Conservation (phyloP, 2,888 invertebrate species). For the Nemoura dubitans region DNA sequence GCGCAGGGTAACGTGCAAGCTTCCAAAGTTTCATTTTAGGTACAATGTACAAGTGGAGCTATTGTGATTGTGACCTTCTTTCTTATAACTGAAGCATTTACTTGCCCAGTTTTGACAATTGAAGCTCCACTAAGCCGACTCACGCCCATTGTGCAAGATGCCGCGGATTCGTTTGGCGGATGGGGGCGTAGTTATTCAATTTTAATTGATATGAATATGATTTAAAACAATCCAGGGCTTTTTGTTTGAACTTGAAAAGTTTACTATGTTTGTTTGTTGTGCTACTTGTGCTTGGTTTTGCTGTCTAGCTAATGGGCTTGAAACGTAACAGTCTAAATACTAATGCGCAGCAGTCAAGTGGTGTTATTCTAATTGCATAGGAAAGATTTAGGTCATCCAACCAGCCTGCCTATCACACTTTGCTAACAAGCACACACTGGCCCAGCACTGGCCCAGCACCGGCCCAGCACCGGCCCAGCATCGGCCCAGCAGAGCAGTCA, state of each 20-base stretch:
- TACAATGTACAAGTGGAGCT: not conserved
- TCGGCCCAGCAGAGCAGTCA: not conserved
- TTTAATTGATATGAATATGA: conserved; percentile 12
- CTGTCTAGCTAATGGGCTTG: not conserved
- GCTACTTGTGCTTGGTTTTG: not conserved
- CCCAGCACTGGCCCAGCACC: not conserved
- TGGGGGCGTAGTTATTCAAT: not conserved
- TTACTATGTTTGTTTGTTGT: not conserved
- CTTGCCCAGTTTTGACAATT: not conserved
- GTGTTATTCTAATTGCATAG: conserved; percentile 2
- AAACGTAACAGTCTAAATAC: not conserved
- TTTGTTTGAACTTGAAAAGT: not conserved
- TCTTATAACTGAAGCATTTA: not conserved
- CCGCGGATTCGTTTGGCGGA: not conserved
- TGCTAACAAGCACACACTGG: not conserved
- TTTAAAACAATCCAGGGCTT: not conserved
- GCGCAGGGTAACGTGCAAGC: not conserved
- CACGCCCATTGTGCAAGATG: not conserved
- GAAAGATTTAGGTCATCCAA: conserved; percentile 4
- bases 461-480: not conserved
- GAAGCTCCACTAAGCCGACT: not conserved
- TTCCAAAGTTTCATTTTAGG: not conserved
- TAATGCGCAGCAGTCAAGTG: not conserved
- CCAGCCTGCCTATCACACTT: not conserved
- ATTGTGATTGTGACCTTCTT: not conserved